A percentile compares a stretch with the other conserved stretches of the same genome.
phyloP scores from a whole-genome alignment of 2,113 vertebrate species.

The Plotosus lineatus region DNA sequence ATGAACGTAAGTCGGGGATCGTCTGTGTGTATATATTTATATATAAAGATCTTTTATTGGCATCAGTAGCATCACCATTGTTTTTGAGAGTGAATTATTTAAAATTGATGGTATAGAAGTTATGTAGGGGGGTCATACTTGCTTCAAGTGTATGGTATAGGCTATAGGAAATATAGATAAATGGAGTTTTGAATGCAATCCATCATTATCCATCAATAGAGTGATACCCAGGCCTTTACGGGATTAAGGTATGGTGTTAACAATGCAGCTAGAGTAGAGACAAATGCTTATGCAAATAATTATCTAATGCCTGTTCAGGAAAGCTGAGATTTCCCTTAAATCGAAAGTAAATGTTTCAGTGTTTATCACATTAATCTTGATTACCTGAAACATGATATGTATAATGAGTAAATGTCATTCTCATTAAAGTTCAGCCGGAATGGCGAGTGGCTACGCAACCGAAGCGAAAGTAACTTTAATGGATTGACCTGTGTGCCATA shows the following conservation, averaged over 20 bases:
- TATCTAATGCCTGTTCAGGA: not conserved
- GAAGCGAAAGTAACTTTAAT: conserved; percentile 16
- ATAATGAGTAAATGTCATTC: conserved; percentile 26
- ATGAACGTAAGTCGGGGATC: too few species aligned
- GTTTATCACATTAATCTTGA: conserved; percentile 23
- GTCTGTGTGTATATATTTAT: too few species aligned
- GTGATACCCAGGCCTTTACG: not conserved
- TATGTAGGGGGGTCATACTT: too few species aligned
- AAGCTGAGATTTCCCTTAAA: not conserved
- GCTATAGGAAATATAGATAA: not conserved
- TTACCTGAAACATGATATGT: conserved; percentile 16
- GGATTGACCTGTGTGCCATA: conserved; percentile 5
- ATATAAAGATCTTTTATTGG: not conserved
- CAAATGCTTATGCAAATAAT: not conserved
- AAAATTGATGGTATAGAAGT: not conserved
- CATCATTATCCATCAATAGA: not conserved
- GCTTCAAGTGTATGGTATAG: not conserved
- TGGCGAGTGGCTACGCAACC: not conserved
- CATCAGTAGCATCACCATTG: not conserved
- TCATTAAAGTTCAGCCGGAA: conserved; percentile 17
- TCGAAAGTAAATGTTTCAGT: not conserved
- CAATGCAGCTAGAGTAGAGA: not conserved
- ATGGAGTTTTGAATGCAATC: not conserved
- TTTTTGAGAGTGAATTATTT: not conserved
- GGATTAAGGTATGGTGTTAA: not conserved